Percentiles rank a stretch among this genome's conserved stretches.
phyloP scores from a whole-genome alignment of 2,797 vertebrate genomes.

The Echiichthys vipera region DNA sequence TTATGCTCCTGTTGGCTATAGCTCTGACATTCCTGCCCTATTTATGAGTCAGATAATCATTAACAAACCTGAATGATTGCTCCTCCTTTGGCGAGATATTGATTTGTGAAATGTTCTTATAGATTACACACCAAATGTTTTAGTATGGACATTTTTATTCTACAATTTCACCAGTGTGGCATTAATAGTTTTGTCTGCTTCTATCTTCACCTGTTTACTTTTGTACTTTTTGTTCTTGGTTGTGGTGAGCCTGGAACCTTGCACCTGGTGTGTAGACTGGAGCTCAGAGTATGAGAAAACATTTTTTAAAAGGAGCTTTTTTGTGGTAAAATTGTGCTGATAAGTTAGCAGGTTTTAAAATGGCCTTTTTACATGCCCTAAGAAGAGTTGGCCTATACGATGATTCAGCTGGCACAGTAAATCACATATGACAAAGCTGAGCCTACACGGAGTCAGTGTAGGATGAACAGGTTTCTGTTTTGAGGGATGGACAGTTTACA shows the following conservation, averaged over 20 bases:
- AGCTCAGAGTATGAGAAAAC: background rate
- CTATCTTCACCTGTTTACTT: too few relatives aligned
- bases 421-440: slow-evolving; percentile 2
- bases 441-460: background rate
- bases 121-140: too few relatives aligned
- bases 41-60: too few relatives aligned
- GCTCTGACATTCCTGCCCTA: too few relatives aligned
- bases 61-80: too few relatives aligned
- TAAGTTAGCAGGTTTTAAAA: slow-evolving; percentile 12
- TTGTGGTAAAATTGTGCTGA: background rate
- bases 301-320: slow-evolving; percentile 1
- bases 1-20: too few relatives aligned
- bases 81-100: too few relatives aligned
- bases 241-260: background rate
- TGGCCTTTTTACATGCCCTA: slow-evolving; percentile 6
- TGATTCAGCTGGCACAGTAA: slow-evolving; percentile 39
- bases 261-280: background rate
- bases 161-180: background rate
- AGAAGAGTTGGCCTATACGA: background rate
- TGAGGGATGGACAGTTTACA: slow-evolving; percentile 2
- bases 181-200: background rate
- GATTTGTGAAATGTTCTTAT: too few relatives aligned
- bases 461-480: slow-evolving; percentile 22
- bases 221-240: too few relatives aligned
- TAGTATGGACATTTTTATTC: background rate